These are phyloP conservation scores for Xylocampa areola DNA, from an alignment of 2,888 invertebrate species.

Conservation along the genomic window DNA sequence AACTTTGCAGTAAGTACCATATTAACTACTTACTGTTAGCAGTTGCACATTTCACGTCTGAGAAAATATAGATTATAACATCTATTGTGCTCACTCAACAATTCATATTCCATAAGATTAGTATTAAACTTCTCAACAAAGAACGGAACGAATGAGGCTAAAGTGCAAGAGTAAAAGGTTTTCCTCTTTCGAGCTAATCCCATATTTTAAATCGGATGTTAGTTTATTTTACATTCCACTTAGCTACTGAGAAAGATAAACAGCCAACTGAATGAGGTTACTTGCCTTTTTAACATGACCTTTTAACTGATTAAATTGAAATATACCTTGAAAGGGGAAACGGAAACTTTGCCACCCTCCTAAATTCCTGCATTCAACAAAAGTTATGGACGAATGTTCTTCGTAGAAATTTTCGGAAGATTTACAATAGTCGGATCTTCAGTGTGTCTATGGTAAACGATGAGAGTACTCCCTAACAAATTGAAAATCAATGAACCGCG, in stretches of 20 bases:
- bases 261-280: conserved; percentile 47
- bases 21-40: conserved; percentile 43
- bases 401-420: conserved; percentile 71
- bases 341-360: conserved; percentile 39
- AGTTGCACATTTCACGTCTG: conserved; percentile 42
- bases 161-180: conserved; percentile 38
- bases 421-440: conserved; percentile 80
- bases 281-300: conserved; percentile 52
- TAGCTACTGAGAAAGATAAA: conserved; percentile 51
- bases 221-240: conserved; percentile 56
- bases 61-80: conserved; percentile 38
- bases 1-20: conserved; percentile 45
- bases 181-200: conserved; percentile 37
- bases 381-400: conserved; percentile 46
- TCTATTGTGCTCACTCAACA: conserved; percentile 21
- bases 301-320: conserved; percentile 60
- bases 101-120: conserved; percentile 26
- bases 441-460: conserved; percentile 85
- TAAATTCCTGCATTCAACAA: conserved; percentile 43
- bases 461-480: conserved; percentile 86
- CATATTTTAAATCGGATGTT: conserved; percentile 53
- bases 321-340: conserved; percentile 45
- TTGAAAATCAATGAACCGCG: conserved; percentile 91
- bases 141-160: conserved; percentile 18
- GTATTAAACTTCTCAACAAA: conserved; percentile 14